Evolutionary conservation across 2,888 invertebrate genomes (phyloP).

Genomic region (Scaptomyza cyrtandrae): DNA sequence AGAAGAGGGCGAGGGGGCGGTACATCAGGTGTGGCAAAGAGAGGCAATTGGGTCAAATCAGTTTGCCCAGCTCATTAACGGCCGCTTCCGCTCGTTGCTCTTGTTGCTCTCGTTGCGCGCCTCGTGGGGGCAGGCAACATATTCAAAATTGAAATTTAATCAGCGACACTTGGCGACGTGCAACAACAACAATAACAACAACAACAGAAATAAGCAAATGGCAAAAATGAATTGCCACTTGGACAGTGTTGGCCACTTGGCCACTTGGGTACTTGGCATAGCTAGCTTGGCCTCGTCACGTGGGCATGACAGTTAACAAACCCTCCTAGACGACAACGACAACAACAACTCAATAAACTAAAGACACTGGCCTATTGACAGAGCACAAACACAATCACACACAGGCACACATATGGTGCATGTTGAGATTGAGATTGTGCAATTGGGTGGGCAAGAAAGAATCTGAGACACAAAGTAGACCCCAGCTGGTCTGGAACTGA

Average conservation of each 20-base stretch:
- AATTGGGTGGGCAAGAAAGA: slow-evolving; percentile 71
- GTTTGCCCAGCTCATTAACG: slow-evolving; percentile 59
- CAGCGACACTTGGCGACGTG: slow-evolving; percentile 45
- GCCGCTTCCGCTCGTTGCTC: slow-evolving; percentile 33
- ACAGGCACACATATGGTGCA: slow-evolving; percentile 23
- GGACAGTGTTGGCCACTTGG: slow-evolving; percentile 65
- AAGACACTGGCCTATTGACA: slow-evolving; percentile 74
- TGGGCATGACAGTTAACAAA: slow-evolving; percentile 75
- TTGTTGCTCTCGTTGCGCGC: slow-evolving; percentile 17
- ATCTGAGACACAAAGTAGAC: slow-evolving; percentile 58
- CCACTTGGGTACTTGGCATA: slow-evolving; percentile 10
- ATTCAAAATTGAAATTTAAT: slow-evolving; percentile 65
- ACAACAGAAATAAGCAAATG: slow-evolving; percentile 22
- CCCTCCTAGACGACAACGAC: slow-evolving; percentile 51
- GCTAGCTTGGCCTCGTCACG: slow-evolving; percentile 64
- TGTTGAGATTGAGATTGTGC: slow-evolving; percentile 71
- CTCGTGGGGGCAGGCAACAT: slow-evolving; percentile 35
- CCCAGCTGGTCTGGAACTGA: slow-evolving; percentile 66
- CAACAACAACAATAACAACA: slow-evolving; percentile 20
- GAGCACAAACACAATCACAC: slow-evolving; percentile 41
- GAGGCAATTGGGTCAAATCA: slow-evolving; percentile 55
- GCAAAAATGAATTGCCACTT: slow-evolving; percentile 69
- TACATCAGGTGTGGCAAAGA: slow-evolving; percentile 18
- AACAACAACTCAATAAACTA: slow-evolving; percentile 70
- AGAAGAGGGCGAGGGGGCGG: slow-evolving; percentile 18